These are phyloP conservation scores for Euproctis similis DNA, from an alignment of 2,888 invertebrate species.

Conservation along the genomic window DNA sequence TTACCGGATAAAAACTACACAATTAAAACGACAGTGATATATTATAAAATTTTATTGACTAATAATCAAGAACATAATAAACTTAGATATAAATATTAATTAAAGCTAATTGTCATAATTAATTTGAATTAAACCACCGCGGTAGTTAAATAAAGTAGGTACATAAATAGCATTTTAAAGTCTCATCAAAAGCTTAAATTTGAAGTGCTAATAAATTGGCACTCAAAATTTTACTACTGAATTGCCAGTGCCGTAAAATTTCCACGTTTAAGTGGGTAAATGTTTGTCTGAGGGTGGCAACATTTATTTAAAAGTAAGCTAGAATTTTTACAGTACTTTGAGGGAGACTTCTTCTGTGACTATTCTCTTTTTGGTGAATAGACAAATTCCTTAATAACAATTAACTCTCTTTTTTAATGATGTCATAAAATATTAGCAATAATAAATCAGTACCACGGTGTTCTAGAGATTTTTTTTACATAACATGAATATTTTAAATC, in stretches of 20 bases:
- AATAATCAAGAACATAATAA: slow-evolving; percentile 35
- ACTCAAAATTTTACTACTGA: not conserved
- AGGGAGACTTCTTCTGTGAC: no score
- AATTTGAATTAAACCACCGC: slow-evolving; percentile 8
- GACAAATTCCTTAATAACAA: no score
- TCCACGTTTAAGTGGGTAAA: not conserved
- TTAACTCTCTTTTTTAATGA: not conserved
- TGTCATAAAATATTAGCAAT: no score
- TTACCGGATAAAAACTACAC: slow-evolving; percentile 13
- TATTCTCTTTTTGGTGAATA: no score
- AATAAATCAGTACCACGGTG: slow-evolving; percentile 2
- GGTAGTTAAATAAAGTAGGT: not conserved
- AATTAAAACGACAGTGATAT: no score
- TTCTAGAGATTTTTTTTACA: slow-evolving; percentile 8
- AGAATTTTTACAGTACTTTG: not conserved
- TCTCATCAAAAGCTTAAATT: no score
- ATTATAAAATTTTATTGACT: slow-evolving; percentile 33
- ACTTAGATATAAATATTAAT: slow-evolving; percentile 36
- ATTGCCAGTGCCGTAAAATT: not conserved
- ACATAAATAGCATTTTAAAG: not conserved
- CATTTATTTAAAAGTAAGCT: not conserved
- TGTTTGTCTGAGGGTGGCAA: slow-evolving; percentile 3
- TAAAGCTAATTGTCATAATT: slow-evolving; percentile 18
- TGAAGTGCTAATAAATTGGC: no score
- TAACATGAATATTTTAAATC: slow-evolving; percentile 21